Conservation (phyloP, 2,888 invertebrate genomes). For the Coelopa pilipes region DNA sequence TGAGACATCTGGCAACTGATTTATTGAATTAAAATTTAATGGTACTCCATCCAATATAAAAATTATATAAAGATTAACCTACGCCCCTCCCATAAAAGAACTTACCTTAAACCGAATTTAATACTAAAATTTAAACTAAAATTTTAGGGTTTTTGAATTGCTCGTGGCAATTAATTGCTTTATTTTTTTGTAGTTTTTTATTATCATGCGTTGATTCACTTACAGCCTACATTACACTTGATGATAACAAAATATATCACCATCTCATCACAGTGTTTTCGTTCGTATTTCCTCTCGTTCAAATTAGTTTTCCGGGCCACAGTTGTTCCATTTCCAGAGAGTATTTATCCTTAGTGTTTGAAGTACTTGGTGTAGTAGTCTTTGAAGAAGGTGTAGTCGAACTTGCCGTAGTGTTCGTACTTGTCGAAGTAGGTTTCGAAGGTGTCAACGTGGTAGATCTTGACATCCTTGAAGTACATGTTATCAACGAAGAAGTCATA, state of each 20-base stretch:
- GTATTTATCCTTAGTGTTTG: constrained; percentile 18
- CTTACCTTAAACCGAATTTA: too few species aligned
- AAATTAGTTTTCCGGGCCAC: background rate
- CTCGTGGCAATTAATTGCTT: constrained; percentile 36
- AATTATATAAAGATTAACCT: too few species aligned
- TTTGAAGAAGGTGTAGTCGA: constrained; percentile 46
- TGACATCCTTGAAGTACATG: constrained; percentile 54
- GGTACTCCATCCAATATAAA: too few species aligned
- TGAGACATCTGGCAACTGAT: too few species aligned
- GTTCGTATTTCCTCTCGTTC: background rate
- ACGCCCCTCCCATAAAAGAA: too few species aligned
- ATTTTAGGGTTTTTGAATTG: constrained; percentile 21
- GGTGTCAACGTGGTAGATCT: constrained; percentile 48
- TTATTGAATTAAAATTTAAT: too few species aligned
- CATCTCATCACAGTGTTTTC: constrained; percentile 18
- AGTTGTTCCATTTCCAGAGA: background rate
- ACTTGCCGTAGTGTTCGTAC: constrained; percentile 47
- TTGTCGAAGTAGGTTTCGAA: constrained; percentile 49
- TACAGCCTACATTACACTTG: constrained; percentile 15
- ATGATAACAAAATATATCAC: constrained; percentile 23
- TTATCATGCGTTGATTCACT: background rate
- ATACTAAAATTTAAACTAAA: background rate
- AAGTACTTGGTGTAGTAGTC: constrained; percentile 45
- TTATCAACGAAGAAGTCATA: constrained; percentile 62
- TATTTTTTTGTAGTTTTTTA: constrained; percentile 17